phyloP scores from a whole-genome alignment of 2,888 invertebrate genomes.

The Acanthosepion lycidas region DNA sequence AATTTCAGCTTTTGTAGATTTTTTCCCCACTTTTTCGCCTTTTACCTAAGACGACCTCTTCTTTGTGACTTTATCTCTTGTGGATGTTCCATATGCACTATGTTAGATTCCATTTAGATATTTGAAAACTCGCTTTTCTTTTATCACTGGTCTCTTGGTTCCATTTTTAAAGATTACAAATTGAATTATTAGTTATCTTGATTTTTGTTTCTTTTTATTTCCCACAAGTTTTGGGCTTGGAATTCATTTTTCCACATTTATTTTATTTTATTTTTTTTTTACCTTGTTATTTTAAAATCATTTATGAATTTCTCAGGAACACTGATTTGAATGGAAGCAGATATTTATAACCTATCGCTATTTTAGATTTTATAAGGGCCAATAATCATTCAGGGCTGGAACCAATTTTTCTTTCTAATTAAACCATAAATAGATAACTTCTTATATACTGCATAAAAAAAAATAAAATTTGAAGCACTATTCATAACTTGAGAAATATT shows the following conservation, averaged over 20 bases:
- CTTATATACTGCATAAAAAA: no score
- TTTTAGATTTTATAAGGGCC: no score
- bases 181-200: neutral
- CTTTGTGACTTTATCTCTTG: neutral
- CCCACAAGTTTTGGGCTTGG: neutral
- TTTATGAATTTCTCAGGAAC: neutral
- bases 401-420: no score
- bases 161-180: constrained; percentile 18
- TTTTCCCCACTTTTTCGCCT: neutral
- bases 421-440: no score
- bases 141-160: neutral
- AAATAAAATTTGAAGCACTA: no score
- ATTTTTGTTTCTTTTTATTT: neutral
- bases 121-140: neutral
- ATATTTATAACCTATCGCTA: neutral
- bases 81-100: neutral
- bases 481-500: no score
- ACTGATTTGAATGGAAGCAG: neutral
- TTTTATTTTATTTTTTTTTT: neutral
- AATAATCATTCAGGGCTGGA: no score
- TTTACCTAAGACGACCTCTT: neutral
- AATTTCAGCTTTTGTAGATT: neutral
- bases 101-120: neutral
- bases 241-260: neutral
- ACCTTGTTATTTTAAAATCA: neutral